Evolutionary conservation across 2,113 vertebrate genomes (phyloP).

Genomic region (Ictalurus punctatus): DNA sequence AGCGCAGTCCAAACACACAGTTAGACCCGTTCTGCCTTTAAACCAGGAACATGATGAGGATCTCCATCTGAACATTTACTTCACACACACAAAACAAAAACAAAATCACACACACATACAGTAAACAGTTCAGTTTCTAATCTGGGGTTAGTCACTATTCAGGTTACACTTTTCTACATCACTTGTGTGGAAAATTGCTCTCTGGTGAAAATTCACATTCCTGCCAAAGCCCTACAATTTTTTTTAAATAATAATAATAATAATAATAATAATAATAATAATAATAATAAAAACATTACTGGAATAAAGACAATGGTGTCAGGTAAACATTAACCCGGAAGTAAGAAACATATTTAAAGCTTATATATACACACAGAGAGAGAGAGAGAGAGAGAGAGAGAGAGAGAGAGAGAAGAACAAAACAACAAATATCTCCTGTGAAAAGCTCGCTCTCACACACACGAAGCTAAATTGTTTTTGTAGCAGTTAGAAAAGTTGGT

Average conservation of each 20-base stretch:
- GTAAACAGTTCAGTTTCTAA: neutral
- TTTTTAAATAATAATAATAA: neutral
- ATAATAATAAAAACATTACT: neutral
- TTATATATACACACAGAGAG: neutral
- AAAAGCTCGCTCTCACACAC: neutral
- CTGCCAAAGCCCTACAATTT: neutral
- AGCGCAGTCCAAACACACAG: slow-evolving; percentile 31
- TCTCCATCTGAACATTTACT: neutral
- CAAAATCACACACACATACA: neutral
- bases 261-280: neutral
- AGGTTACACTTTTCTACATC: neutral
- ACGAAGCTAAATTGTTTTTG: slow-evolving; percentile 35
- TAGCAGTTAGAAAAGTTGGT: slow-evolving; percentile 44
- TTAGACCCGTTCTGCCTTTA: slow-evolving; percentile 21
- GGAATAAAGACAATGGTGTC: neutral
- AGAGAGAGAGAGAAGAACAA: neutral
- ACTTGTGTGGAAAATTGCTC: neutral
- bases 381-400: neutral
- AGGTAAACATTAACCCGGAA: neutral
- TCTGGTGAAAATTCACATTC: neutral
- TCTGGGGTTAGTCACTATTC: too few relatives aligned
- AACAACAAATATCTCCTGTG: neutral
- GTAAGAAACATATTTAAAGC: neutral
- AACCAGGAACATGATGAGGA: neutral
- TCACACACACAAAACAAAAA: neutral